A percentile compares a stretch with the other conserved stretches of the same genome.
Conservation (phyloP, 2,113 vertebrate genomes). For the Lethenteron camtschaticum region DNA sequence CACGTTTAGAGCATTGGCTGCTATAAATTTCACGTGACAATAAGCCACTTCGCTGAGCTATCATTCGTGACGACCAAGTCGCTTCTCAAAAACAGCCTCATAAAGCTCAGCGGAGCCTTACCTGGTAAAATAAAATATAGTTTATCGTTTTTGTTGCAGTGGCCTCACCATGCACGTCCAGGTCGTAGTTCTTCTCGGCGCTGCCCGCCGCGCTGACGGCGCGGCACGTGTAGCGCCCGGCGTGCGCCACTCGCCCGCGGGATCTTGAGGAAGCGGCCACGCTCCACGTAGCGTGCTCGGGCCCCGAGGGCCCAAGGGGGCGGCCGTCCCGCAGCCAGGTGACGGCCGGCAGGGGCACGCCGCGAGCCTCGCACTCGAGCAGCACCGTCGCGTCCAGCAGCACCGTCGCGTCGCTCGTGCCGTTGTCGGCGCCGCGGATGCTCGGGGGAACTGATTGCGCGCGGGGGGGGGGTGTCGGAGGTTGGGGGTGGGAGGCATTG, state of each 20-base stretch:
- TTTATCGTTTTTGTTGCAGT: too few species aligned
- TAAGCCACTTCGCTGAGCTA: too few species aligned
- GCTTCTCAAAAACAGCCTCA: too few species aligned
- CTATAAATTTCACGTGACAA: too few species aligned
- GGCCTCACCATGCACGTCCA: conserved; percentile 52
- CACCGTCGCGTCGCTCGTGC: conserved; percentile 34
- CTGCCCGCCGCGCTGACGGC: conserved; percentile 65
- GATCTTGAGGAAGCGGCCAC: conserved; percentile 61
- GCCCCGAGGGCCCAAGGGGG: conserved; percentile 25
- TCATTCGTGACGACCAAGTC: too few species aligned
- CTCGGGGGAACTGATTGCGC: conserved; percentile 43
- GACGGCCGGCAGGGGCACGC: conserved; percentile 50
- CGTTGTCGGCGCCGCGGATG: conserved; percentile 54
- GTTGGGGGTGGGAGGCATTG: too few species aligned
- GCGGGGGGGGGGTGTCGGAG: too few species aligned
- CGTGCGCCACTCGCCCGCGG: conserved; percentile 37
- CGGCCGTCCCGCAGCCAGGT: conserved; percentile 54
- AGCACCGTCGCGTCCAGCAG: conserved; percentile 37
- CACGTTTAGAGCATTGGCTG: too few species aligned
- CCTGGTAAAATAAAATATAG: too few species aligned
- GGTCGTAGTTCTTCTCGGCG: conserved; percentile 46
- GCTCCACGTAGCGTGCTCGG: conserved; percentile 46
- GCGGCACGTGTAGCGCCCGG: conserved; percentile 60
- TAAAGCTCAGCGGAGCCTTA: too few species aligned
- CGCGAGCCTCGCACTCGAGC: conserved; percentile 61